A percentile compares a stretch with the other conserved stretches of the same genome.
Evolutionary conservation across 2,888 invertebrate genomes (phyloP).

Genomic region (Calephelis perditalis): DNA sequence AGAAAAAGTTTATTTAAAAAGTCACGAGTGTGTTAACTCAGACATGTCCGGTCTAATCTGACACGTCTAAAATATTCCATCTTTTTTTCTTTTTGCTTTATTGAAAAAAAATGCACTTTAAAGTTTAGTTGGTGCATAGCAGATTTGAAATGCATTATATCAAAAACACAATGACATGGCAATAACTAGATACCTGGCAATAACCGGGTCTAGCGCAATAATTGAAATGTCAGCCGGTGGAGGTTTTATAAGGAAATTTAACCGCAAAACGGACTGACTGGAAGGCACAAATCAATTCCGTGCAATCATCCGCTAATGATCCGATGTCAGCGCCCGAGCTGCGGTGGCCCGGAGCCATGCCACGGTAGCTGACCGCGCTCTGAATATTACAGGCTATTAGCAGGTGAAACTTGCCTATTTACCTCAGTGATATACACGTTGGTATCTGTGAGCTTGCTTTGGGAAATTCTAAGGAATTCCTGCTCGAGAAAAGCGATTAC

Average conservation of each 20-base stretch:
- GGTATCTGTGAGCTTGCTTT: too few relatives aligned
- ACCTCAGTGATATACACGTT: slow-evolving; percentile 20
- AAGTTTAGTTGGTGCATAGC: too few relatives aligned
- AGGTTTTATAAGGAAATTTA: slow-evolving; percentile 24
- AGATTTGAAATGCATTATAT: not conserved
- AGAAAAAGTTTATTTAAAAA: too few relatives aligned
- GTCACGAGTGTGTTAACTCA: too few relatives aligned
- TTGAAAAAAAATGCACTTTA: too few relatives aligned
- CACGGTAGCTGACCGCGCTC: slow-evolving; percentile 32
- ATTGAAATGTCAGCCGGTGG: slow-evolving; percentile 23
- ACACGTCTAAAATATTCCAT: too few relatives aligned
- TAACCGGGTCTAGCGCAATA: slow-evolving; percentile 12
- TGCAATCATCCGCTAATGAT: slow-evolving; percentile 43
- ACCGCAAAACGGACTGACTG: slow-evolving; percentile 26
- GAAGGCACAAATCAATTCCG: slow-evolving; percentile 39
- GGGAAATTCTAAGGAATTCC: too few relatives aligned
- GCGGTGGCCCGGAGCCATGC: slow-evolving; percentile 28
- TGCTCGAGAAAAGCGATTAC: too few relatives aligned
- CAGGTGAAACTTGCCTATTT: slow-evolving; percentile 52
- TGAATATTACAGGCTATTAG: slow-evolving; percentile 51
- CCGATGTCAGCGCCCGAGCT: slow-evolving; percentile 29
- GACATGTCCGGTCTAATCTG: too few relatives aligned
- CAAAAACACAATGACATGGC: not conserved
- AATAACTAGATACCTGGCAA: not conserved
- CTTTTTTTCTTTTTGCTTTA: too few relatives aligned